A percentile compares a stretch with the other conserved stretches of the same genome.
Evolutionary conservation across 2,797 vertebrate genomes (phyloP).

Genomic region (Gobionotothen gibberifrons): DNA sequence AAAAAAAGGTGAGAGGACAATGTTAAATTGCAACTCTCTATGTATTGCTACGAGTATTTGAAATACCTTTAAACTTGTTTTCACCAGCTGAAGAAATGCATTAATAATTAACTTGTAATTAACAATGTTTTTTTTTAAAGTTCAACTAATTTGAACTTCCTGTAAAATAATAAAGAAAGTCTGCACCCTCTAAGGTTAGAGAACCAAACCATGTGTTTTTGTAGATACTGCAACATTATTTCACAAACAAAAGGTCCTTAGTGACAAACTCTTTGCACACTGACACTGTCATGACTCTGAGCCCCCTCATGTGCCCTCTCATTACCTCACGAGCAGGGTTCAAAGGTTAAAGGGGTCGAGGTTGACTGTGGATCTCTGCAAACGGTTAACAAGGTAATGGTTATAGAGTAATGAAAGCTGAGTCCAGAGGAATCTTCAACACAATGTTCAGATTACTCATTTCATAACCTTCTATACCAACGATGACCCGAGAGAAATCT

Average conservation of each 20-base stretch:
- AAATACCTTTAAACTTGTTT: background rate
- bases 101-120: background rate
- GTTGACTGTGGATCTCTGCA: conserved; percentile 24
- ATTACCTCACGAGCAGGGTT: conserved; percentile 46
- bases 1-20: background rate
- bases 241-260: conserved; percentile 3
- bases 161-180: background rate
- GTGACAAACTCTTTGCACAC: background rate
- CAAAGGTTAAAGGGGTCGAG: conserved; percentile 53
- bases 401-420: conserved; percentile 23
- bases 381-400: conserved; percentile 54
- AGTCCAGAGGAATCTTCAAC: conserved; percentile 27
- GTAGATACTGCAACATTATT: background rate
- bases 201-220: background rate
- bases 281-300: conserved; percentile 8
- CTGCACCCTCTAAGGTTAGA: background rate
- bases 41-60: background rate
- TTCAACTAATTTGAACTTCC: background rate
- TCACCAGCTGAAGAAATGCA: background rate
- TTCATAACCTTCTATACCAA: background rate
- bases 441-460: conserved; percentile 14
- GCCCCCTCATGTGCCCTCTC: conserved; percentile 39
- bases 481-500: background rate
- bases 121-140: background rate
- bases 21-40: background rate